Conservation (phyloP, 2,113 vertebrate species). For the Tetrax tetrax region DNA sequence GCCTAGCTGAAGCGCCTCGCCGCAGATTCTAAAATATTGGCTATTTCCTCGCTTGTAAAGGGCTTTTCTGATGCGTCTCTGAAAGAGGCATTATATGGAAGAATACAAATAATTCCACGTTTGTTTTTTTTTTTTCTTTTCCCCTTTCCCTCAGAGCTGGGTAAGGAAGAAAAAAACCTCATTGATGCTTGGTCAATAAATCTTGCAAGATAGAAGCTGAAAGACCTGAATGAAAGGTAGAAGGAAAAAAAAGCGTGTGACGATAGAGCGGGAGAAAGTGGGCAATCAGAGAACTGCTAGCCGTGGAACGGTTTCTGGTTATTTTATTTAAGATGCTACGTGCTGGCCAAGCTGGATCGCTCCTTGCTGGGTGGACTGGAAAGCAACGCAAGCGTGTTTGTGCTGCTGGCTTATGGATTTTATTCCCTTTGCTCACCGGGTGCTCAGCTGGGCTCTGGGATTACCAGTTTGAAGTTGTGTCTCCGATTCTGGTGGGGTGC, state of each 20-base stretch:
- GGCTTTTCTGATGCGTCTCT: conserved; percentile 69
- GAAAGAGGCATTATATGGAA: conserved; percentile 69
- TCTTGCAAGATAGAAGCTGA: neutral
- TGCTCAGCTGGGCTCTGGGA: neutral
- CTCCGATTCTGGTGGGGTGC: neutral
- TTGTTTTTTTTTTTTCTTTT: neutral
- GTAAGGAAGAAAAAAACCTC: conserved; percentile 37
- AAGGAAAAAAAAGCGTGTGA: neutral
- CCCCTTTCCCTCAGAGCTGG: neutral
- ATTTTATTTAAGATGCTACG: neutral
- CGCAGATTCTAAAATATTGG: conserved; percentile 75
- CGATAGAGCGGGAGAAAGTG: neutral
- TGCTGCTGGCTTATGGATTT: neutral
- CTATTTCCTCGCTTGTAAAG: conserved; percentile 73
- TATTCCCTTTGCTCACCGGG: neutral
- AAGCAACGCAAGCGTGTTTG: neutral
- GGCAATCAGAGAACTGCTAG: neutral
- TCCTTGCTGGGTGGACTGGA: neutral
- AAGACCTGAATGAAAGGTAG: neutral
- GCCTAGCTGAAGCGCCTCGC: conserved; percentile 63
- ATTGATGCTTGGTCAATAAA: conserved; percentile 45
- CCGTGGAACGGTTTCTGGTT: neutral
- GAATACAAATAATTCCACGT: conserved; percentile 72
- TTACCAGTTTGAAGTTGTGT: neutral
- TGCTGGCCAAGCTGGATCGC: neutral